These are phyloP conservation scores for Sebastes variabilis DNA, from an alignment of 2,797 vertebrate species.

Conservation along the genomic window DNA sequence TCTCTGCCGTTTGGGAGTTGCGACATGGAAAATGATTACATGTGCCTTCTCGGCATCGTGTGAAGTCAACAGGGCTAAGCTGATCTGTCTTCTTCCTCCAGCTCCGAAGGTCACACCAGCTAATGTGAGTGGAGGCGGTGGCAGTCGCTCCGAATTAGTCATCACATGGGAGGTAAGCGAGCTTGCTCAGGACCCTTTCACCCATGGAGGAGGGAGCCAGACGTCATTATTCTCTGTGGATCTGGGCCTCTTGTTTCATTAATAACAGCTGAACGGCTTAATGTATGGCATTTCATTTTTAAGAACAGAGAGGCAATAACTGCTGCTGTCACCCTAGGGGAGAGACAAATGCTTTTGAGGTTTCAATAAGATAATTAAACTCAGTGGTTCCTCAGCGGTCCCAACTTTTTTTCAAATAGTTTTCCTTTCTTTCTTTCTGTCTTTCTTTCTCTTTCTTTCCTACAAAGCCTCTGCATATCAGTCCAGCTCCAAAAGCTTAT, in stretches of 20 bases:
- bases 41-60: slow-evolving; percentile 7
- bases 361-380: slow-evolving; percentile 82
- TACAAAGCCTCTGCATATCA: slow-evolving; percentile 50
- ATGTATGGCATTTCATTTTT: slow-evolving; percentile 80
- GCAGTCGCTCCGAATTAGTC: slow-evolving; percentile 97
- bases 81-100: slow-evolving; percentile 75
- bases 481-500: slow-evolving; percentile 28
- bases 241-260: slow-evolving; percentile 69
- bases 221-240: slow-evolving; percentile 67
- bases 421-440: slow-evolving; percentile 20
- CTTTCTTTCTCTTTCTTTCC: background rate
- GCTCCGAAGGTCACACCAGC: slow-evolving; percentile 96
- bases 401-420: slow-evolving; percentile 55
- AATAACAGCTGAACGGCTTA: slow-evolving; percentile 70
- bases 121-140: slow-evolving; percentile 96
- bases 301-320: slow-evolving; percentile 79
- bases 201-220: slow-evolving; percentile 59
- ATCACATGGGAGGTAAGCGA: slow-evolving; percentile 97
- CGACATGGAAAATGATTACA: slow-evolving; percentile 10
- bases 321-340: slow-evolving; percentile 72
- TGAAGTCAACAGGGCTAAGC: slow-evolving; percentile 51
- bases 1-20: background rate
- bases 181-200: slow-evolving; percentile 46
- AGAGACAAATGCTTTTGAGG: slow-evolving; percentile 75
- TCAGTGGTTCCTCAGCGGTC: slow-evolving; percentile 65